phyloP scores from a whole-genome alignment of 2,113 vertebrate species.

The Crypturellus undulatus region DNA sequence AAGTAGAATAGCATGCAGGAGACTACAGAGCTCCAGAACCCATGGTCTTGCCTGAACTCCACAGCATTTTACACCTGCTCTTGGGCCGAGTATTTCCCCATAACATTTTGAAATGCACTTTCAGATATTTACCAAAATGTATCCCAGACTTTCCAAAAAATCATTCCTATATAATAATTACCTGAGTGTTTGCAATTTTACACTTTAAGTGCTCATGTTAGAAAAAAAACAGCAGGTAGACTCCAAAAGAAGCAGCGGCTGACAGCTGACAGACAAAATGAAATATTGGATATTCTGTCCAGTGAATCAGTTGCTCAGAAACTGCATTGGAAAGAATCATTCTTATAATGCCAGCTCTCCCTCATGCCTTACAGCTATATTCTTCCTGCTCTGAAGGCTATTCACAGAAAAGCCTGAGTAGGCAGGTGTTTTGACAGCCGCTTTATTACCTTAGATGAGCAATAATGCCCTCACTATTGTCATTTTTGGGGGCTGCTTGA shows the following conservation, averaged over 20 bases:
- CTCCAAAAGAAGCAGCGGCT: not conserved
- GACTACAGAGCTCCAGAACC: not conserved
- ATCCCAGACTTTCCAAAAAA: not conserved
- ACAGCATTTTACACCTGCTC: rapidly evolving
- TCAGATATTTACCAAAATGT: not conserved
- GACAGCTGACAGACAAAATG: not conserved
- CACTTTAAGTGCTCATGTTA: not conserved
- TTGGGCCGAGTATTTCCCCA: not conserved
- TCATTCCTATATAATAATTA: not conserved
- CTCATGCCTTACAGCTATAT: not conserved
- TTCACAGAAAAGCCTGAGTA: not conserved
- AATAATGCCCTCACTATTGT: not conserved
- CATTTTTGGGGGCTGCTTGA: not conserved
- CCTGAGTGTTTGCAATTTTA: not conserved
- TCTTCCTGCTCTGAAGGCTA: not conserved
- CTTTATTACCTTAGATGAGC: too few relatives aligned
- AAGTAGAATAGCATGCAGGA: not conserved
- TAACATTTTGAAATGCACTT: not conserved
- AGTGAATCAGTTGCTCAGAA: not conserved
- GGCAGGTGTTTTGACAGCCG: too few relatives aligned
- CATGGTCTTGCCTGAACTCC: not conserved
- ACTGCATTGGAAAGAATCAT: not conserved
- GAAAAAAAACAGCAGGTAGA: not conserved
- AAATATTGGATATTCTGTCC: not conserved
- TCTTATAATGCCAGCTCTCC: not conserved